These are phyloP conservation scores for Leucopternis melanops DNA, from an alignment of 2,113 vertebrate species.

Conservation along the genomic window DNA sequence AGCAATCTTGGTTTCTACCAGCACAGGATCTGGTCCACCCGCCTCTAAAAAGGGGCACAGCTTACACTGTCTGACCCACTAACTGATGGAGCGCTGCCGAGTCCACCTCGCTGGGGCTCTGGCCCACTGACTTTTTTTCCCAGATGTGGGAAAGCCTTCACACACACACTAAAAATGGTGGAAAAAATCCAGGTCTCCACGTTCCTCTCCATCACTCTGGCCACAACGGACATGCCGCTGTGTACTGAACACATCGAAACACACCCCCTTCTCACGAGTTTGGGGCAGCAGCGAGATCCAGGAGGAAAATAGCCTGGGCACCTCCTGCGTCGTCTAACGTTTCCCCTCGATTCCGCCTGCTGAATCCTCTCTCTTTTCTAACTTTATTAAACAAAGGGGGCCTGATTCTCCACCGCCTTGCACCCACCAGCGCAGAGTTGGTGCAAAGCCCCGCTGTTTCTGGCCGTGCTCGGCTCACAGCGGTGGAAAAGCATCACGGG, in stretches of 20 bases:
- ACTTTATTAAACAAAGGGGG: constrained; percentile 56
- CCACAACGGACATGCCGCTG: background rate
- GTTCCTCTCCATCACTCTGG: background rate
- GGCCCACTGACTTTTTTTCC: background rate
- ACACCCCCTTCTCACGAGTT: background rate
- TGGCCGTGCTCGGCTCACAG: fast-evolving
- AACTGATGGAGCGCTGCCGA: background rate
- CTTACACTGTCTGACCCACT: background rate
- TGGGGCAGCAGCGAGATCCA: background rate
- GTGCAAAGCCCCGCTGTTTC: background rate
- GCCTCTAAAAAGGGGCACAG: background rate
- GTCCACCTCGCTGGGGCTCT: background rate
- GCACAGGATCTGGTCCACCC: background rate
- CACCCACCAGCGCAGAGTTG: background rate
- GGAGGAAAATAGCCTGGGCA: background rate
- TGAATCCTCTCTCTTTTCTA: background rate
- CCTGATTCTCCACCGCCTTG: constrained; percentile 1
- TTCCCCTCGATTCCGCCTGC: background rate
- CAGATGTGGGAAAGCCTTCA: background rate
- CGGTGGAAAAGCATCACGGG: background rate
- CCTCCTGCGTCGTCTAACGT: background rate
- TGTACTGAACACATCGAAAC: background rate
- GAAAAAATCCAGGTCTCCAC: background rate
- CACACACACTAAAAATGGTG: background rate
- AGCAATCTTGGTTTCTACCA: background rate